Conservation (phyloP, 2,797 vertebrate species). For the Anableps anableps region DNA sequence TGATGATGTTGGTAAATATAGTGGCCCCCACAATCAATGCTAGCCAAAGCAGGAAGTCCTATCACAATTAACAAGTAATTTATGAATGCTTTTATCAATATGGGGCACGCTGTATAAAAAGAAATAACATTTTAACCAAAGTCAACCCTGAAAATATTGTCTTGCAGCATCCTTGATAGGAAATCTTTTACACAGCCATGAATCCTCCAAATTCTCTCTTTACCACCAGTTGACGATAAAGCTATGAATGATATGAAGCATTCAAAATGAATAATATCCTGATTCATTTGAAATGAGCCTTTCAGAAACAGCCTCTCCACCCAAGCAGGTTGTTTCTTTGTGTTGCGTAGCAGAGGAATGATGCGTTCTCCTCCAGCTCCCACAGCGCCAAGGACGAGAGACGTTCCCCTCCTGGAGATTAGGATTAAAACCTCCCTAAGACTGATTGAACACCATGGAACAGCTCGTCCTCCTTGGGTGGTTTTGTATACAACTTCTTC, state of each 20-base stretch:
- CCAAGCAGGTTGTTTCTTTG: constrained; percentile 51
- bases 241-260: constrained; percentile 38
- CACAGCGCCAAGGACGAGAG: constrained; percentile 51
- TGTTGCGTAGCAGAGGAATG: constrained; percentile 54
- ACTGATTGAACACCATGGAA: constrained; percentile 71
- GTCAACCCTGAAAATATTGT: not conserved
- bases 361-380: constrained; percentile 48
- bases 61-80: not conserved
- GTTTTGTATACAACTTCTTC: constrained; percentile 17
- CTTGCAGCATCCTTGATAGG: not conserved
- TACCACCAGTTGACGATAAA: not conserved
- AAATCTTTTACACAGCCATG: not conserved
- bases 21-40: no score
- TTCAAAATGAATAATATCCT: constrained; percentile 36
- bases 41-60: no score
- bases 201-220: not conserved
- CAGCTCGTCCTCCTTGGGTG: constrained; percentile 42
- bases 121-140: not conserved
- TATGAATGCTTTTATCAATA: not conserved
- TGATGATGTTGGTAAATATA: not conserved
- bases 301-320: constrained; percentile 50
- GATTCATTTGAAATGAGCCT: constrained; percentile 39
- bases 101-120: not conserved
- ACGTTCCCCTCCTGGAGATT: constrained; percentile 69
- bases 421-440: constrained; percentile 75